Conservation (phyloP, 2,797 vertebrate genomes). For the Enteromius thamalakanensis region DNA sequence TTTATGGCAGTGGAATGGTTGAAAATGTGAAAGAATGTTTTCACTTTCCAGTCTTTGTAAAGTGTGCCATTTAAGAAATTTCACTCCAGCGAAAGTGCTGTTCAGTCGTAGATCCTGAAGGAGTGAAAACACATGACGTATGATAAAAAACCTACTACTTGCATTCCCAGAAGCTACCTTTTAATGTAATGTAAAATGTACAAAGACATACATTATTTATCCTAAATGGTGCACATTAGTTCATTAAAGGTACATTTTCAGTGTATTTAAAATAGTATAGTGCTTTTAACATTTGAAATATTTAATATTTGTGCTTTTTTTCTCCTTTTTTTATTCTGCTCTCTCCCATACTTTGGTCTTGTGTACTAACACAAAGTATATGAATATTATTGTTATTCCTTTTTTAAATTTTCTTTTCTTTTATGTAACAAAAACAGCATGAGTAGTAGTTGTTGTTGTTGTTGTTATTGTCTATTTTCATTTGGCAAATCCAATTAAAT, state of each 20-base stretch:
- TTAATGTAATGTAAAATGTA: not conserved
- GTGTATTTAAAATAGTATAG: not conserved
- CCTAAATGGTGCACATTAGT: not conserved
- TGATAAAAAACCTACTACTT: not conserved
- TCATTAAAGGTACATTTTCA: not conserved
- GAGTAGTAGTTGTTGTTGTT: not conserved
- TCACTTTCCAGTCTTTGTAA: not conserved
- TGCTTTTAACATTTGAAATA: not conserved
- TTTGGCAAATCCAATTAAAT: not conserved
- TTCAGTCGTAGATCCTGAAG: not conserved
- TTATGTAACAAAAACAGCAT: not conserved
- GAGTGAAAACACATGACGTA: not conserved
- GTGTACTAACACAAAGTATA: not conserved
- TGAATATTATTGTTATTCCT: not conserved
- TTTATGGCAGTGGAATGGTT: not conserved
- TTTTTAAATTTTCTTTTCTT: not conserved
- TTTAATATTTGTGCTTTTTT: no score
- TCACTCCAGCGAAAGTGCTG: conserved; percentile 12
- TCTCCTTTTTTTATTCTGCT: not conserved
- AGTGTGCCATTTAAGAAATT: conserved; percentile 2
- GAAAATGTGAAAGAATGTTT: not conserved
- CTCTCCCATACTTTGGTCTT: not conserved
- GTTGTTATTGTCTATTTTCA: not conserved
- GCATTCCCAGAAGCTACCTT: not conserved
- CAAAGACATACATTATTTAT: not conserved